Evolutionary conservation across 1,140 invertebrate species (phyloP).

Genomic region (Trissolcus basalis): DNA sequence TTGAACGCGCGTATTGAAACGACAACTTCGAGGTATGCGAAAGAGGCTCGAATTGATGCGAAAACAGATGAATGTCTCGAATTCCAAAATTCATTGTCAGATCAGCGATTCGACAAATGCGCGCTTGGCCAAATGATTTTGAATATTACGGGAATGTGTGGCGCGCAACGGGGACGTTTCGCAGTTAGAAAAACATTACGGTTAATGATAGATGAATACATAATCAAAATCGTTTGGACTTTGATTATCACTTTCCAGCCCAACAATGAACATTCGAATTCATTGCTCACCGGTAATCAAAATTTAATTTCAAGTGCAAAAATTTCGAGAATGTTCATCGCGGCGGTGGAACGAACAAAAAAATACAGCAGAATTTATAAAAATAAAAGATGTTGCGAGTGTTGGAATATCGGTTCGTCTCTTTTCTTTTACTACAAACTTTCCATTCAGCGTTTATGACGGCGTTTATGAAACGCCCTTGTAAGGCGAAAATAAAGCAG

Average conservation of each 20-base stretch:
- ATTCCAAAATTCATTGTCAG: slow-evolving; percentile 54
- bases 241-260: slow-evolving; percentile 18
- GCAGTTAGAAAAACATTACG: slow-evolving; percentile 41
- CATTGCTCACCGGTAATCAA: neutral
- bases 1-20: slow-evolving; percentile 44
- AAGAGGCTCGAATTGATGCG: slow-evolving; percentile 54
- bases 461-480: slow-evolving; percentile 57
- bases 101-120: slow-evolving; percentile 55
- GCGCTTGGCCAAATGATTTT: slow-evolving; percentile 34
- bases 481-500: slow-evolving; percentile 58
- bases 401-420: neutral
- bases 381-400: too few species aligned
- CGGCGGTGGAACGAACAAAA: too few species aligned
- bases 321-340: too few species aligned
- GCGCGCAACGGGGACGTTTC: slow-evolving; percentile 33
- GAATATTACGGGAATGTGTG: slow-evolving; percentile 43
- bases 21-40: slow-evolving; percentile 49
- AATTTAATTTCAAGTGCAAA: neutral
- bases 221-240: slow-evolving; percentile 27
- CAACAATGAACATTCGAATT: neutral
- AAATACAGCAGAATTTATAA: too few species aligned
- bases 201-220: slow-evolving; percentile 20
- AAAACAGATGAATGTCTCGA: slow-evolving; percentile 53
- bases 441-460: slow-evolving; percentile 51
- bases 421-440: slow-evolving; percentile 47